Conservation (phyloP, 2,113 vertebrate genomes). For the Cinclus cinclus region DNA sequence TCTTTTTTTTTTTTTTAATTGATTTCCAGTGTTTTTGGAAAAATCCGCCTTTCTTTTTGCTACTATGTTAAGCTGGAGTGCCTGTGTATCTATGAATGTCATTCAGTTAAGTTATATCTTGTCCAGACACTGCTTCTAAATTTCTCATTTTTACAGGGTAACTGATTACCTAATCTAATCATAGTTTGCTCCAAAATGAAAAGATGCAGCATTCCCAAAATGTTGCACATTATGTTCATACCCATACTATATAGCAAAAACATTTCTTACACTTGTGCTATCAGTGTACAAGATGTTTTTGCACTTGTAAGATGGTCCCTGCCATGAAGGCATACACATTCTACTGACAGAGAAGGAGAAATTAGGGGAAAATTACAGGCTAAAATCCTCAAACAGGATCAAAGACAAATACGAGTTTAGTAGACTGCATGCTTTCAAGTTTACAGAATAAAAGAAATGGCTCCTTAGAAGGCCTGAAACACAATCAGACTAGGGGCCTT, state of each 20-base stretch:
- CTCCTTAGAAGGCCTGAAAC: neutral
- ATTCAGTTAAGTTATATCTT: neutral
- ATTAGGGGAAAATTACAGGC: neutral
- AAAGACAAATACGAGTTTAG: neutral
- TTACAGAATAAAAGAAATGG: neutral
- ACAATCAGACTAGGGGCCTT: neutral
- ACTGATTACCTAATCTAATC: neutral
- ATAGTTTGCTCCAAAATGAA: neutral
- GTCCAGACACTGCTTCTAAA: neutral
- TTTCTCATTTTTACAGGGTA: neutral
- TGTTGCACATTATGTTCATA: neutral
- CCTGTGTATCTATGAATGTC: neutral
- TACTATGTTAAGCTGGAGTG: neutral
- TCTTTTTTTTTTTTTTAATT: neutral
- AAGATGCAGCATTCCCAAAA: neutral
- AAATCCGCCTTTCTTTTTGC: neutral
- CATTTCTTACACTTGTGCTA: neutral
- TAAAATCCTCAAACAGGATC: neutral
- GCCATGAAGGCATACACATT: neutral
- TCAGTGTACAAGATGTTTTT: neutral
- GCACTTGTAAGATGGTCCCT: neutral
- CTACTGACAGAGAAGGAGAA: neutral
- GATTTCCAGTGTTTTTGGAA: neutral
- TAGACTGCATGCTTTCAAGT: neutral
- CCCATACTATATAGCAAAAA: neutral